Evolutionary conservation across 2,113 vertebrate species (phyloP).

Genomic region (Phycodurus eques): DNA sequence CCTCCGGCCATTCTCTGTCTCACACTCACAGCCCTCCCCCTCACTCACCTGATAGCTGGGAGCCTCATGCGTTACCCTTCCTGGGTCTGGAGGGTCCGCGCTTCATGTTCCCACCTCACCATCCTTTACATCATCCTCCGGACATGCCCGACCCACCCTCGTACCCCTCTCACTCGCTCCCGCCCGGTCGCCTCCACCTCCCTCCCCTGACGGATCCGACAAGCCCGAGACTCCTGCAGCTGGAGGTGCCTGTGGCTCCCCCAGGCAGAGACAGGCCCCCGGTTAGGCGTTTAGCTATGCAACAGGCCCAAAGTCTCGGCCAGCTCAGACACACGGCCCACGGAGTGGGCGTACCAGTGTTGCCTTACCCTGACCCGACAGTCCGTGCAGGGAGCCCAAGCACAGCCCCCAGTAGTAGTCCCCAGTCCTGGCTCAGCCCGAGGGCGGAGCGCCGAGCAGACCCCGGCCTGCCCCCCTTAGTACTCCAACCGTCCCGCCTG

Average conservation of each 20-base stretch:
- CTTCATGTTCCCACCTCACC: constrained; percentile 87
- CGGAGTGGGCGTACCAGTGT: constrained; percentile 98
- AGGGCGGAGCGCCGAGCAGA: constrained; percentile 89
- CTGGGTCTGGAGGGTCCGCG: constrained; percentile 86
- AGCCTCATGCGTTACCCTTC: constrained; percentile 89
- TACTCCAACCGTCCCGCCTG: constrained; percentile 95
- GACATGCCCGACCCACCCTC: constrained; percentile 84
- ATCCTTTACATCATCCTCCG: constrained; percentile 76
- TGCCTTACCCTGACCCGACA: constrained; percentile 96
- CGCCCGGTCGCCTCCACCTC: constrained; percentile 69
- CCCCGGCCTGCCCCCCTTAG: constrained; percentile 95
- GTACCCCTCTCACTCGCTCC: constrained; percentile 67
- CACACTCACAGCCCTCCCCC: constrained; percentile 89
- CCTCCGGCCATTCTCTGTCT: constrained; percentile 91
- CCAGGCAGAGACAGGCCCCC: constrained; percentile 83
- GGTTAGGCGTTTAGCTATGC: constrained; percentile 95
- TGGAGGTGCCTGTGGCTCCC: constrained; percentile 92
- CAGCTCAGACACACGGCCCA: constrained; percentile 99
- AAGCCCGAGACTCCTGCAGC: constrained; percentile 89
- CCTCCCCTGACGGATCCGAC: constrained; percentile 75
- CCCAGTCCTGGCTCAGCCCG: constrained; percentile 94
- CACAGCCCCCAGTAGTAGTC: constrained; percentile 87
- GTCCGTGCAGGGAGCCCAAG: constrained; percentile 88
- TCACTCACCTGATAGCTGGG: constrained; percentile 92
- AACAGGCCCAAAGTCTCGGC: constrained; percentile 92